Evolutionary conservation across 2,113 vertebrate genomes (phyloP), one percentile per base, ranked within the genome.

Genomic region (Prochilodus magdalenae): DNA sequence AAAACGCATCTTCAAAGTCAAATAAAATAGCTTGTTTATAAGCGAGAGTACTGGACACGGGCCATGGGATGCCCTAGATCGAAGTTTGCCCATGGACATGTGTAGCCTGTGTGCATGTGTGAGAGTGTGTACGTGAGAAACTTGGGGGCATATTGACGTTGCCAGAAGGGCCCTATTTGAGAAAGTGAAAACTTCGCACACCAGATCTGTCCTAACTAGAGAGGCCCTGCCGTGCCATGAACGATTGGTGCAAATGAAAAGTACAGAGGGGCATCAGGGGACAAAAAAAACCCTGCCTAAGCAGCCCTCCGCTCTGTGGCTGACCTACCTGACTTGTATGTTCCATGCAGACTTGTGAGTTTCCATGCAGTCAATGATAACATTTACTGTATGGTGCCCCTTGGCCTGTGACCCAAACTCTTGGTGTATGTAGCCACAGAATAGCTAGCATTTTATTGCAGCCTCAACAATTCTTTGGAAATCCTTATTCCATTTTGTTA

Each of bases 131-230:
- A 22, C 27, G 62, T 53, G 40, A 14, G 77, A 85, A 93, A 88
- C 86, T 87, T 84, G 67, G 81, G 89, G 88, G 84, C 86, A 88
- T 90, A 91, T 92, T 89, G 90, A 92, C 80, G 87, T 87, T 86
- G 87, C 90, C 88, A 84, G 80, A 85, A 88, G 91, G 89, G 85
- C 69, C 83, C 85, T 87, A 33, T 82, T 66, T 73, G 83, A 88
- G 82, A 78, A 72, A 82, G 73, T 84, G 84, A 81, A 20, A 88
- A 84, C 70, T 77, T 51, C 87, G 88, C 83, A 89, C 87, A 87
- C 85, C 89, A 90, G 85, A 70, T 89, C 82, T 85, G 91, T 88
- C 75, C 75, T 89, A 84, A 88, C 86, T 55, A 29, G 84, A 86
- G 89, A 84, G 84, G 67, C 77, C 83, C 83, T 82, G 70, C 57